phyloP scores from a whole-genome alignment of 2,888 invertebrate genomes.

The Drosophila merina region DNA sequence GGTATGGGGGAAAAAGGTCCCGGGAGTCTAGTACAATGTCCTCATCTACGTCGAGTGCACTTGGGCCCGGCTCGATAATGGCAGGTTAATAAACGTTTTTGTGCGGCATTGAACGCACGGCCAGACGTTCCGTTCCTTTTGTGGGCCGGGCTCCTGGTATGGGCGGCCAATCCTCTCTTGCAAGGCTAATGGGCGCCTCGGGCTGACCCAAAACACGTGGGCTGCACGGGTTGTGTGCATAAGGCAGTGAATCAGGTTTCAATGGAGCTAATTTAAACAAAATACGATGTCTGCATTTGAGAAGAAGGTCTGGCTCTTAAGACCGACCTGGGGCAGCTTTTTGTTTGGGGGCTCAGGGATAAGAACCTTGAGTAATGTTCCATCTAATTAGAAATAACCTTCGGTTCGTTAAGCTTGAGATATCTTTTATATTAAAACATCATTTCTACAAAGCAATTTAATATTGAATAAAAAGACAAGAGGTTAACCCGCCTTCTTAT shows the following conservation, averaged over 20 bases:
- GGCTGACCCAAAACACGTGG: constrained; percentile 22
- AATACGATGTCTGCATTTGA: constrained; percentile 5
- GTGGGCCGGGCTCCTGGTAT: constrained; percentile 14
- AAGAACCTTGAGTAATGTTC: not conserved
- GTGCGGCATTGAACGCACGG: constrained; percentile 53
- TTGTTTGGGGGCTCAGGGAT: not conserved
- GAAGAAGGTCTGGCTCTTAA: not conserved
- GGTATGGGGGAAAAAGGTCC: constrained; percentile 23
- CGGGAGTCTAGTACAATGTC: constrained; percentile 25
- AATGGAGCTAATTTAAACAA: constrained; percentile 28
- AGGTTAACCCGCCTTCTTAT: too few species aligned
- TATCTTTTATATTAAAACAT: too few species aligned
- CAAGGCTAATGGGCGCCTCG: constrained; percentile 32
- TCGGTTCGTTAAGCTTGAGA: too few species aligned
- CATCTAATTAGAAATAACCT: not conserved
- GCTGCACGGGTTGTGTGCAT: constrained; percentile 15
- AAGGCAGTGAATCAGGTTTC: constrained; percentile 27
- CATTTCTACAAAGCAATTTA: too few species aligned
- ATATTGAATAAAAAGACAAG: too few species aligned
- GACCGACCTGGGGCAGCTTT: not conserved
- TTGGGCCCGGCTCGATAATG: constrained; percentile 58
- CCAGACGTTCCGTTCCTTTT: constrained; percentile 9
- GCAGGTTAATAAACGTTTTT: constrained; percentile 76
- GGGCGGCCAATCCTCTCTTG: constrained; percentile 23
- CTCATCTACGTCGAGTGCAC: constrained; percentile 46